These are phyloP conservation scores for Seira ritae DNA, from an alignment of 2,888 invertebrate genomes.

Conservation along the genomic window DNA sequence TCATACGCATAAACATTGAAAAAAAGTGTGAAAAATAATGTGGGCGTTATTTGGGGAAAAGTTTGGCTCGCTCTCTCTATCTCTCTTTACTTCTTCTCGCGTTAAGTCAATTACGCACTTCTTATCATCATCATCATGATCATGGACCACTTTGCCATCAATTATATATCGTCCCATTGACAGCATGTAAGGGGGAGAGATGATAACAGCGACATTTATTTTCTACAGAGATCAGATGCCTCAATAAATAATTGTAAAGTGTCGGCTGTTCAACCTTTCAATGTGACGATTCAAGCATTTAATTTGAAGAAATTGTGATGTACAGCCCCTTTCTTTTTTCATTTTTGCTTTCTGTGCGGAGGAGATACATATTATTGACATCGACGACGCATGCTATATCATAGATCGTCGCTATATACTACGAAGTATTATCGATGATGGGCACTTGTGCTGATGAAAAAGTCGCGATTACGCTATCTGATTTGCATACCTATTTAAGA, in stretches of 20 bases:
- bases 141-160: no score
- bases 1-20: slow-evolving; percentile 55
- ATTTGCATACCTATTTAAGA: background rate
- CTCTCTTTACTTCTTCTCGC: slow-evolving; percentile 23
- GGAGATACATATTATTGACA: no score
- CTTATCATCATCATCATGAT: background rate
- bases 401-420: no score
- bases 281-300: slow-evolving; percentile 37
- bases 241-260: slow-evolving; percentile 65
- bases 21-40: slow-evolving; percentile 46
- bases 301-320: background rate
- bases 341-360: no score
- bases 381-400: no score
- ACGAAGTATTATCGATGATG: no score
- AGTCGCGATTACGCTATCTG: background rate
- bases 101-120: background rate
- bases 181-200: slow-evolving; percentile 33
- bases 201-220: slow-evolving; percentile 52
- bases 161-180: slow-evolving; percentile 40
- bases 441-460: no score
- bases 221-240: slow-evolving; percentile 54
- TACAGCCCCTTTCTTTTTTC: no score
- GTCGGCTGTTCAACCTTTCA: slow-evolving; percentile 54
- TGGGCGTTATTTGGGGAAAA: slow-evolving; percentile 59
- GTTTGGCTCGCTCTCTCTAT: slow-evolving; percentile 47